Evolutionary conservation across 2,888 invertebrate species (phyloP), one percentile per base, ranked within the genome.

Genomic region (Trichopoda pennipes): DNA sequence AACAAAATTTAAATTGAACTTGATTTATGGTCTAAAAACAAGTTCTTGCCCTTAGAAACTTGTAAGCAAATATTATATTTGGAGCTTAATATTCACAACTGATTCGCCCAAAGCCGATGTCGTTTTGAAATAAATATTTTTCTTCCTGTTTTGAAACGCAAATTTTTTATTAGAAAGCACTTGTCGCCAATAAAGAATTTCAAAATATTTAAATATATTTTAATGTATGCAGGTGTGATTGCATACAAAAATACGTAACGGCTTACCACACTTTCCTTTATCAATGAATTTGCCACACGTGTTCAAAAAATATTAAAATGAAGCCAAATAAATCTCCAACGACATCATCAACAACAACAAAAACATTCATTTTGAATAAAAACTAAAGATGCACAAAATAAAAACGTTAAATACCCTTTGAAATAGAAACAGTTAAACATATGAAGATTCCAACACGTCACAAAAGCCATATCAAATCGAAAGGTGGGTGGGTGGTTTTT

Each of bases 261-360:
- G 9, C 1, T 53, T 44, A 79, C 73, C 66, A 66, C 28, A 66
- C 66, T 53, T 73, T 79, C 66, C 66, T 66, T 51, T 66, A 73
- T 79, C 58, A 79, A 66, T 79, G 44, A 66, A 66, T 60, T 66
- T 23, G 66, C 47, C 53, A 53, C 78, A 66, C 72, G 78, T 79
- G 66, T 53, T 66, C 38, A 58, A 53, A 53, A 70, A 66, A 60
- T 44, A 72, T 78, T 49, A 63, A 1, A 35, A 28, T n/a, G 53
- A 44, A 69, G 51, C 55, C 44, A 55, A 53, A 2, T 42, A 38
- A 51, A 17, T 55, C 1, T 28, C 8, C 28, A 60, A 19, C 28
- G n/a, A n/a, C n/a, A n/a, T n/a, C n/a, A n/a, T n/a, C n/a, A n/a
- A n/a, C n/a, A n/a, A n/a, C n/a, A n/a, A n/a, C n/a, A n/a, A n/a